Base-by-base conservation (phyloP, 2,797 vertebrate genomes). In the Darevskia nairensis region DNA sequence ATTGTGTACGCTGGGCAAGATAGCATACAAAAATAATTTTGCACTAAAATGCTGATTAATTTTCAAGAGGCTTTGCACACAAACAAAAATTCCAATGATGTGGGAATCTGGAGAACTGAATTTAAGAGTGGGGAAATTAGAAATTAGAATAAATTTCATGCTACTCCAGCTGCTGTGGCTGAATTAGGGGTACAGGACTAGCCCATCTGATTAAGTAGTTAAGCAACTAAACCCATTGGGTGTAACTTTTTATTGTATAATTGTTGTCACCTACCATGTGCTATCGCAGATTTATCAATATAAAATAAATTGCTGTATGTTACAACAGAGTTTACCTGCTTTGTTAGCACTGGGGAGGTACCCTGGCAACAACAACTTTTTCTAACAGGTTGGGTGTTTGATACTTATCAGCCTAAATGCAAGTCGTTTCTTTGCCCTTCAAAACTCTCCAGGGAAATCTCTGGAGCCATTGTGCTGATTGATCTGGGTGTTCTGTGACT, bases 401-500 rank as follows among this genome's bases (percentile, higher is more conserved):
- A 25, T 86, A 83, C 44, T 82, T 74, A 64, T 13, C 39, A 80
- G 44, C 59, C 44, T 82, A 75, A 46, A 59, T 50, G 32, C 11
- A 59, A 8, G 46, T 75, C 23, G 35, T 35, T 35, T 46, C 6
- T 59, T 85, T 80, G 66, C 46, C 64, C 46, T 59, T 76, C 59
- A 71, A 21, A 61, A 41, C 46, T 35, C n/a, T 23, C 32, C 10
- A 41, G 71, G 13, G 35, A 84, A 74, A 50, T 74, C 8, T 29
- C 32, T 69, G 25, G 29, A 77, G 21, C 29, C 86, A 80, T 84
- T 46, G 71, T 29, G 25, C 82, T 13, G 0, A 71, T 90, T 72
- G n/a, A 90, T 90, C 55, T 89, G 87, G 44, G 81, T 85, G 17
- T 84, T 78, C 44, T 55, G 39, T 83, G 69, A 2, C 5, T 91